Conservation (phyloP, 2,888 invertebrate genomes). For the Cataglyphis rosenhaueri region DNA sequence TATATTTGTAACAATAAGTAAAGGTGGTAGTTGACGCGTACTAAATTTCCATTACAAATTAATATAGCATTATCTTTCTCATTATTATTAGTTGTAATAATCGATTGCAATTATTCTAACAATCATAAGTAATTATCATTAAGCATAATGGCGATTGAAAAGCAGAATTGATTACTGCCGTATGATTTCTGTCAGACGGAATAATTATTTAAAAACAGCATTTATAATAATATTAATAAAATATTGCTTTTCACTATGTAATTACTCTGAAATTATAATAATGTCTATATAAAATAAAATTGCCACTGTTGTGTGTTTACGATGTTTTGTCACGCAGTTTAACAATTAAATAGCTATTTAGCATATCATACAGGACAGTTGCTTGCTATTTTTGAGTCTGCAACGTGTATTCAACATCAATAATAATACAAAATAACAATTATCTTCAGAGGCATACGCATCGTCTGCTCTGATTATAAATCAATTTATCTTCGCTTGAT, state of each 20-base stretch:
- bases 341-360: slow-evolving; percentile 32
- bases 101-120: slow-evolving; percentile 33
- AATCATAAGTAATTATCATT: slow-evolving; percentile 29
- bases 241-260: slow-evolving; percentile 16
- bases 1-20: not conserved
- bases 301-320: not conserved
- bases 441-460: slow-evolving; percentile 8
- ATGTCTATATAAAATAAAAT: slow-evolving; percentile 32
- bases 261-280: slow-evolving; percentile 33
- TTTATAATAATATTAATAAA: slow-evolving; percentile 43
- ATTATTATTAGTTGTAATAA: slow-evolving; percentile 24
- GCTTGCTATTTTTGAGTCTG: slow-evolving; percentile 21
- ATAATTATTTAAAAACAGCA: slow-evolving; percentile 34
- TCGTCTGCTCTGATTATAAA: slow-evolving; percentile 59
- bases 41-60: slow-evolving; percentile 8
- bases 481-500: slow-evolving; percentile 67
- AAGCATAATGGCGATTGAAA: slow-evolving; percentile 34
- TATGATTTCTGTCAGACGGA: slow-evolving; percentile 19
- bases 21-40: not conserved
- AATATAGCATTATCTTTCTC: slow-evolving; percentile 10
- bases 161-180: slow-evolving; percentile 6
- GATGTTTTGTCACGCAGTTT: slow-evolving; percentile 1
- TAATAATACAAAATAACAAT: slow-evolving; percentile 47
- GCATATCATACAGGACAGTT: slow-evolving; percentile 1
- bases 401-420: not conserved